A percentile compares a stretch with the other conserved stretches of the same genome.
Conservation (phyloP, 2,797 vertebrate species). For the Microchirus variegatus region DNA sequence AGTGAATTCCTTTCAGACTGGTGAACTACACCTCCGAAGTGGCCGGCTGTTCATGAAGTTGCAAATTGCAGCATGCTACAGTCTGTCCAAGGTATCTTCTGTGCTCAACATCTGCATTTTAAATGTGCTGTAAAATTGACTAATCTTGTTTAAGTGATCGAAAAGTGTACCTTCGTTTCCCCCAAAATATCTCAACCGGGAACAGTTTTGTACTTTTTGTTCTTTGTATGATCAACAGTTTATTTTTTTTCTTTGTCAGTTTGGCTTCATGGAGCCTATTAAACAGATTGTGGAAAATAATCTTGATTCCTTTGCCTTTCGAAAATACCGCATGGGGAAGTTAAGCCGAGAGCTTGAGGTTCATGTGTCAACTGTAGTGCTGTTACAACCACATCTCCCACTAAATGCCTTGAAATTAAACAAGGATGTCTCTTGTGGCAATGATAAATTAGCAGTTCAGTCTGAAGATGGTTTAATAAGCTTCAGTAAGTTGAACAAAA, state of each 20-base stretch:
- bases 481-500: no score
- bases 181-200: conserved; percentile 87
- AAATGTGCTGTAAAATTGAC: conserved; percentile 88
- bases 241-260: conserved; percentile 85
- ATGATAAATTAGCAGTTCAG: no score
- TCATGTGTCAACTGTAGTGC: conserved; percentile 15
- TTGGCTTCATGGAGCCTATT: conserved; percentile 99
- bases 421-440: conserved; percentile 11
- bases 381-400: conserved; percentile 26
- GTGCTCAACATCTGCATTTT: conserved; percentile 85
- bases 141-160: conserved; percentile 80
- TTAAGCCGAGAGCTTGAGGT: conserved; percentile 14
- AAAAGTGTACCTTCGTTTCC: conserved; percentile 84
- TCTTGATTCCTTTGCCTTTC: conserved; percentile 88
- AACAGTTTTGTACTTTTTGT: conserved; percentile 91
- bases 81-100: conserved; percentile 86
- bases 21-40: conserved; percentile 86
- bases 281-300: conserved; percentile 95
- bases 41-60: conserved; percentile 81
- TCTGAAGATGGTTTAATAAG: no score
- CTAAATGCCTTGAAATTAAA: conserved; percentile 25
- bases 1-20: conserved; percentile 87
- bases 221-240: conserved; percentile 92
- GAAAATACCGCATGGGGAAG: conserved; percentile 64
- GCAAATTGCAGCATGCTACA: conserved; percentile 77